Conservation (phyloP, 2,888 invertebrate genomes). For the Patella caerulea region DNA sequence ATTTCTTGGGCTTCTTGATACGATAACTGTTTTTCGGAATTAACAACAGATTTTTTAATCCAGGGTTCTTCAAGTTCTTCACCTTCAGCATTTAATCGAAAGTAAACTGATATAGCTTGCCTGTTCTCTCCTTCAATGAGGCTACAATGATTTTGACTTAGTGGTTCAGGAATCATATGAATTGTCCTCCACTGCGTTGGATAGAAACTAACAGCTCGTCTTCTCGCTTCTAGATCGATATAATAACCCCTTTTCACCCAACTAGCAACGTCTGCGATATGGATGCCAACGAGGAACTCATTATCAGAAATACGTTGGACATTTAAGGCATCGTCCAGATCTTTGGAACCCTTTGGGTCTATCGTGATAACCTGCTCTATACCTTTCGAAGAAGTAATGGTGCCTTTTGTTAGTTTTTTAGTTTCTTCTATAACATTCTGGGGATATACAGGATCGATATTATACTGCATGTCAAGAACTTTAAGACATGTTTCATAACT, state of each 20-base stretch:
- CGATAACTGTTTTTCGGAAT: constrained; percentile 27
- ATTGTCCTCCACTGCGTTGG: constrained; percentile 26
- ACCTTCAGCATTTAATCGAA: constrained; percentile 22
- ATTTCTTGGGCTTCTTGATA: constrained; percentile 35
- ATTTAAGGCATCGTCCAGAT: constrained; percentile 46
- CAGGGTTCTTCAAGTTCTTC: background rate
- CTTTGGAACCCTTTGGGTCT: constrained; percentile 40
- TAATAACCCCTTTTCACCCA: constrained; percentile 35
- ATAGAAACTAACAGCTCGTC: constrained; percentile 40
- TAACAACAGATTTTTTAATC: constrained; percentile 23
- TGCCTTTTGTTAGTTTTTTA: background rate
- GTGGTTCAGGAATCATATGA: constrained; percentile 44
- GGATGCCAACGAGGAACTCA: constrained; percentile 38
- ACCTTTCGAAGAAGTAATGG: background rate
- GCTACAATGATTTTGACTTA: constrained; percentile 35
- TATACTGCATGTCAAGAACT: constrained; percentile 26
- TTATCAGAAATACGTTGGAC: constrained; percentile 22
- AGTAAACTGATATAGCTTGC: constrained; percentile 40
- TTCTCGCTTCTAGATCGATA: constrained; percentile 41
- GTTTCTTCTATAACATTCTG: background rate
- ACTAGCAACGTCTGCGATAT: constrained; percentile 47
- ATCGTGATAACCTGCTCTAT: constrained; percentile 41
- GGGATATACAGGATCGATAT: background rate
- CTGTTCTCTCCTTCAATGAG: constrained; percentile 36
- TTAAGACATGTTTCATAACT: constrained; percentile 22